Evolutionary conservation across 2,797 vertebrate genomes (phyloP), one percentile per base, ranked within the genome.

Genomic region (Semaprochilodus insignis): DNA sequence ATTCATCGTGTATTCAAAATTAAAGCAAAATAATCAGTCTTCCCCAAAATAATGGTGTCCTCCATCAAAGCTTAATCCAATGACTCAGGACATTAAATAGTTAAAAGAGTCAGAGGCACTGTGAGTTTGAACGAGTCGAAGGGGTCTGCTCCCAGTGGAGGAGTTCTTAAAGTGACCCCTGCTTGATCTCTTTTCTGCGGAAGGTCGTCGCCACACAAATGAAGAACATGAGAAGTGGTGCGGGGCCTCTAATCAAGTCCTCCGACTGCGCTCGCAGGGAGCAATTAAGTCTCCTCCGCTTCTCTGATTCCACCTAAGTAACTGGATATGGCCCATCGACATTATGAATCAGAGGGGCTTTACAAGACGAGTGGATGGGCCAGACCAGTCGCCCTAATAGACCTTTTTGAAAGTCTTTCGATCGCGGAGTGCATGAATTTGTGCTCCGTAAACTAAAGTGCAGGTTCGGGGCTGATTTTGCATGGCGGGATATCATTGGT

Each of bases 221-320:
- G 92, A 94, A 94, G 94, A 94, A 94, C 93, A 95, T 94, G 93
- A 95, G 94, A 94, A 94, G 94, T 90, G 91, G 91, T 93, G 91
- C 88, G 91, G 92, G 92, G 91, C 92, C 25, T 31, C 92, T 95
- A 95, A 94, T 95, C 94, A 95, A 94, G 93, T 93, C 90, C 91
- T 94, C 91, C 89, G 92, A 91, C 93, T 91, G 90, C 91, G 88
- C 92, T 94, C 91, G 87, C 93, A 93, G 93, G 93, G 93, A 93
- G 93, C 93, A 94, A 95, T 95, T 94, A 95, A 91, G 92, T 88
- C 90, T 89, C 86, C 92, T 90, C 89, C 88, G 90, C 91, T 87
- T 85, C 90, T 91, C 90, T 16, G 66, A 82, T 84, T 82, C 81
- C 83, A 85, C 90, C 87, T 90, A 93, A 91, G 94, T 93, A 95